phyloP scores from a whole-genome alignment of 2,797 vertebrate species.

The Squalus acanthias region DNA sequence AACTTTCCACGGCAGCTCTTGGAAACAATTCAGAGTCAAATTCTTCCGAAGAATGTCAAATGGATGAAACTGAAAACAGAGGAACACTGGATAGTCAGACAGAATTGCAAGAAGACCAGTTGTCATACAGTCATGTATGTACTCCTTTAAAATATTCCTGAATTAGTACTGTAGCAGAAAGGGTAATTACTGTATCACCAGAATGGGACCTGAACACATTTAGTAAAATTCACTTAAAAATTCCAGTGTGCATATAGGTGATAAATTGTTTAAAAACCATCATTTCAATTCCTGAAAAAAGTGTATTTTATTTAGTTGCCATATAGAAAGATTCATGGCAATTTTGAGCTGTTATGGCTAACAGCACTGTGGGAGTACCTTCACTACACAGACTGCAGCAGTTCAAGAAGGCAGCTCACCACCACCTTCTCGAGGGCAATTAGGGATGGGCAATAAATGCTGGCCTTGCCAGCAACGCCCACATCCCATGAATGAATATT shows the following conservation, averaged over 20 bases:
- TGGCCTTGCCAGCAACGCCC: too few relatives aligned
- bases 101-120: background rate
- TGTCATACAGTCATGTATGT: constrained; percentile 4
- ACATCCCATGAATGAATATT: too few relatives aligned
- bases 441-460: too few relatives aligned
- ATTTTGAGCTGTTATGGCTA: background rate
- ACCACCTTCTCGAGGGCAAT: too few relatives aligned
- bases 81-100: background rate
- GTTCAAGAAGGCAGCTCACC: too few relatives aligned
- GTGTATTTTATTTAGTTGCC: background rate
- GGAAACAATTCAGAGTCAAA: background rate
- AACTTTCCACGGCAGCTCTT: background rate
- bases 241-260: background rate
- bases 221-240: background rate
- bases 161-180: background rate
- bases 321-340: background rate
- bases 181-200: background rate
- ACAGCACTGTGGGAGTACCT: too few relatives aligned
- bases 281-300: background rate
- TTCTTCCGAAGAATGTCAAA: background rate
- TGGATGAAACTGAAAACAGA: background rate
- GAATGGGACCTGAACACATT: background rate
- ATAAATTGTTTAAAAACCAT: background rate
- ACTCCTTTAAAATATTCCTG: background rate
- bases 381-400: too few relatives aligned